Evolutionary conservation across 2,888 invertebrate species (phyloP), one percentile per base, ranked within the genome.

Genomic region (Eupithecia pulchellata): DNA sequence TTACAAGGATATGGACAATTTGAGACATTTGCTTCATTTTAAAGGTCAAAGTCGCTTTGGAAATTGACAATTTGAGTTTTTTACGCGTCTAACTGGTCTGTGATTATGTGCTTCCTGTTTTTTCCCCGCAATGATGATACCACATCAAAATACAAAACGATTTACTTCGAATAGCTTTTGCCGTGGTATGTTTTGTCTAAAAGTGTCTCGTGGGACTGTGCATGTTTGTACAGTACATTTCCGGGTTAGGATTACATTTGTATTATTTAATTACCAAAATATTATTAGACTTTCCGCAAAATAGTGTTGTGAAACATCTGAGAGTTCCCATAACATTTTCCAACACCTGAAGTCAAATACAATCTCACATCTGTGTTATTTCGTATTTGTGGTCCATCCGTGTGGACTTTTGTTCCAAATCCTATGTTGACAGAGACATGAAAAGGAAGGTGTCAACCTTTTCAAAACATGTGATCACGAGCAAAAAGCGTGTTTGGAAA

Each of bases 81-180:
- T 79, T 34, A 77, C 75, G 77, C 78, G 83, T 81, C 78, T 29
- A 57, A 74, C 78, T 81, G 29, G 2, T 81, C 72, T 79, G 78
- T 79, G 78, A 80, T 82, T 80, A 79, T 72, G 62, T 61, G 77
- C 79, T 84, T 86, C 86, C 86, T 83, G 72, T 76, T 70, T 71
- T 77, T 83, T 84, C 82, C 78, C 77, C 74, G 25, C 42, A 42
- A 20, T 42, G 2, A 9, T 42, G 20, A n/a, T 47, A 20, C 42
- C 2, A 47, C 42, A 20, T 47, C 42, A 47, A 47, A 47, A 47
- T 9, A 47, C 20, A 9, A 47, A 47, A 47, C 42, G 3, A 47
- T 47, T 20, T 47, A 9, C 13, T 52, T 25, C 52, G 4, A 20
- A 20, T 25, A 11, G 4, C 1, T 52, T 47, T 47, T 25, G 20